These are phyloP conservation scores for Musca domestica DNA, from an alignment of 1,140 invertebrate genomes.

Conservation along the genomic window DNA sequence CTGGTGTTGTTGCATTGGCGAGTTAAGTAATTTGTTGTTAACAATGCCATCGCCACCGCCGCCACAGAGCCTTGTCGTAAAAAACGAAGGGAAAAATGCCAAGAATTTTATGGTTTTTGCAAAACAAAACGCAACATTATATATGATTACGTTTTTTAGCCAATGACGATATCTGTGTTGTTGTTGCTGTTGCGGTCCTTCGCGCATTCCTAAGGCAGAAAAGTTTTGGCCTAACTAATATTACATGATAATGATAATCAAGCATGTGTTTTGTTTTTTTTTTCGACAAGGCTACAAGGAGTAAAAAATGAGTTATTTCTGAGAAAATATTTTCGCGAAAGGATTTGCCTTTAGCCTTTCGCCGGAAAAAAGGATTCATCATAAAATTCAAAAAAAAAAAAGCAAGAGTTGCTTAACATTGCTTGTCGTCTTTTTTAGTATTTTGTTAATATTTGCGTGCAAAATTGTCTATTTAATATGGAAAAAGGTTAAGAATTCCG, in stretches of 20 bases:
- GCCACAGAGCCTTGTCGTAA: not conserved
- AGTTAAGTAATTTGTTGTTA: slow-evolving; percentile 13
- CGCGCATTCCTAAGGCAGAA: not conserved
- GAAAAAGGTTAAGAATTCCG: too few species aligned
- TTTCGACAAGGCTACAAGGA: not conserved
- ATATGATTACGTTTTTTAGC: slow-evolving; percentile 16
- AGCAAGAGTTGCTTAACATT: too few species aligned
- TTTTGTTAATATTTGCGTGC: too few species aligned
- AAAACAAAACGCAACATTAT: slow-evolving; percentile 23
- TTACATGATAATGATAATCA: too few species aligned
- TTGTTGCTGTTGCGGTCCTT: not conserved
- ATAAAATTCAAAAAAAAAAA: too few species aligned
- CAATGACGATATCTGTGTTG: not conserved
- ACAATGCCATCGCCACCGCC: not conserved
- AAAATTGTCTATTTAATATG: too few species aligned
- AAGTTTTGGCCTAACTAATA: not conserved
- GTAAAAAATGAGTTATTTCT: not conserved
- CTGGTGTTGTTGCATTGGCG: not conserved
- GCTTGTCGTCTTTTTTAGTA: too few species aligned
- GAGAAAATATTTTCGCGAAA: slow-evolving; percentile 3
- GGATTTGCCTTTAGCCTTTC: not conserved
- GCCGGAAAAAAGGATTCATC: too few species aligned
- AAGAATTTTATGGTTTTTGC: slow-evolving; percentile 22
- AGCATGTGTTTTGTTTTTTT: too few species aligned
- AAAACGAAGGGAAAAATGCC: not conserved